Conservation (phyloP, 2,797 vertebrate genomes). For the Merluccius polli region DNA sequence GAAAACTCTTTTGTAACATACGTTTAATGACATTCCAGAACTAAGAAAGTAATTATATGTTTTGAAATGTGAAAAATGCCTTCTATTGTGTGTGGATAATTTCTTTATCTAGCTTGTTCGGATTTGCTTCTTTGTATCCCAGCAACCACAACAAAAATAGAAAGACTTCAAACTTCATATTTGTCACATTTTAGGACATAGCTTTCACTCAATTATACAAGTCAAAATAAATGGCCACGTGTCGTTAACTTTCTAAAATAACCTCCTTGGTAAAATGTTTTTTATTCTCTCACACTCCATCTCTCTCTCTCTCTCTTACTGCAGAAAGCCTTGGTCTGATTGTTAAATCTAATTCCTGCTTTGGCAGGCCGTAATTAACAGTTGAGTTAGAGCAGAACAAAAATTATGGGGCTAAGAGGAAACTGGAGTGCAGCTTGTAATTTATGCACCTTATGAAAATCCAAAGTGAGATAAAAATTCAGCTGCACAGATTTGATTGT, state of each 20-base stretch:
- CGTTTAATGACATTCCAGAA: background rate
- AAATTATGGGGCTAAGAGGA: constrained; percentile 7
- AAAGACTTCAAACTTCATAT: background rate
- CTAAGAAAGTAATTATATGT: background rate
- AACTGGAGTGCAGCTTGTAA: constrained; percentile 21
- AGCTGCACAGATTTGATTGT: constrained; percentile 21
- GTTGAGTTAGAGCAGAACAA: constrained; percentile 19
- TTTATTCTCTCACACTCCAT: background rate
- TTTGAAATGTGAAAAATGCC: background rate
- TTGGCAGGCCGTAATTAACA: constrained; percentile 32
- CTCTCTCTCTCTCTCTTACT: background rate
- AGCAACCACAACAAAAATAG: background rate
- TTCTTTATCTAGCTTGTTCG: background rate
- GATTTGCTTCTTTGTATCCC: background rate
- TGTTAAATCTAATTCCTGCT: constrained; percentile 27
- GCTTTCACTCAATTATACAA: constrained; percentile 12
- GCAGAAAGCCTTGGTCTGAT: constrained; percentile 11
- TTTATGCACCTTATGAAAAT: constrained; percentile 35
- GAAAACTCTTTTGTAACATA: background rate
- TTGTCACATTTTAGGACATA: constrained; percentile 1
- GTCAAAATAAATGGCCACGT: constrained; percentile 8
- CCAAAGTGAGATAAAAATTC: constrained; percentile 24
- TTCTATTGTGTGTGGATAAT: background rate
- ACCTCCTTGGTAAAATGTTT: background rate
- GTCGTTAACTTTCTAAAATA: constrained; percentile 14